These are phyloP conservation scores for Lampropteryx suffumata DNA, from an alignment of 2,888 invertebrate species.

Conservation along the genomic window DNA sequence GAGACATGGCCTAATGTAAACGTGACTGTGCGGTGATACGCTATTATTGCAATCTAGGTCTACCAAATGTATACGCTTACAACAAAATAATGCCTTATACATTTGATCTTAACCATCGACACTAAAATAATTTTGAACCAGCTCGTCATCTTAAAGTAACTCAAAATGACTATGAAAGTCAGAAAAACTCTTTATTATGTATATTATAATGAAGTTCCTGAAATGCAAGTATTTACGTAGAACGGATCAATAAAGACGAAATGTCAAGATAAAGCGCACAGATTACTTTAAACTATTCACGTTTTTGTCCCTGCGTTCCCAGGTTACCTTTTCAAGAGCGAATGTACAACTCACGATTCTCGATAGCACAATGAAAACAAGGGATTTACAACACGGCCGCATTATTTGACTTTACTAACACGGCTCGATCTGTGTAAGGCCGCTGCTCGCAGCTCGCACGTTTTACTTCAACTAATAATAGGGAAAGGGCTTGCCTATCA, in stretches of 20 bases:
- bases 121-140: too few species aligned
- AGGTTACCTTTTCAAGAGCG: conserved; percentile 55
- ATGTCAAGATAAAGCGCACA: background rate
- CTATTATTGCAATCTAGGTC: conserved; percentile 44
- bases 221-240: too few species aligned
- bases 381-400: conserved; percentile 58
- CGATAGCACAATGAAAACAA: conserved; percentile 64
- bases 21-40: conserved; percentile 41
- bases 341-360: conserved; percentile 64
- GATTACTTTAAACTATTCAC: conserved; percentile 37
- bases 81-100: too few species aligned
- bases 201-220: too few species aligned
- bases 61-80: conserved; percentile 21
- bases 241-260: conserved; percentile 9
- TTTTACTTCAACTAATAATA: conserved; percentile 43
- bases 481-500: conserved; percentile 45
- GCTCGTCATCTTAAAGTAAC: too few species aligned
- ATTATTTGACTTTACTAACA: conserved; percentile 57
- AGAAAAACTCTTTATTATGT: too few species aligned
- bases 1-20: conserved; percentile 34
- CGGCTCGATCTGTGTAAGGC: conserved; percentile 44
- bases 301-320: conserved; percentile 46
- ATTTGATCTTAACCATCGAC: too few species aligned
- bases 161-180: too few species aligned
- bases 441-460: conserved; percentile 39